These are phyloP conservation scores for Harpagifer antarcticus DNA, from an alignment of 2,797 vertebrate genomes.

Conservation along the genomic window DNA sequence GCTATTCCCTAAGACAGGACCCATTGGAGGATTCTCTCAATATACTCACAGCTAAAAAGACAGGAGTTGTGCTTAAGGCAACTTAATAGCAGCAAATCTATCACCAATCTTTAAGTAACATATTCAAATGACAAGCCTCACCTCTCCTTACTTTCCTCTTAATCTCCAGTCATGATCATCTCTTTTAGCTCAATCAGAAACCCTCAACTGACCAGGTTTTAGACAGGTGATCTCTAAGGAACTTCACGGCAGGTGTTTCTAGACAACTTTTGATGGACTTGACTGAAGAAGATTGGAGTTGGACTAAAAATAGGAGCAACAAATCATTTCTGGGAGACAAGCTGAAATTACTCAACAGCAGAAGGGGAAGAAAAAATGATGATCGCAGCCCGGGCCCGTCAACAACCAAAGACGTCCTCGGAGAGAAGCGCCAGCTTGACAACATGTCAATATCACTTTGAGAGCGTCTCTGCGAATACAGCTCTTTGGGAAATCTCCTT, in stretches of 20 bases:
- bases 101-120: conserved; percentile 46
- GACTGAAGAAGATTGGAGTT: conserved; percentile 75
- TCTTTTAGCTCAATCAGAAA: conserved; percentile 66
- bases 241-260: conserved; percentile 81
- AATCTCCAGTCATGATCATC: conserved; percentile 58
- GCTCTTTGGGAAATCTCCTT: conserved; percentile 88
- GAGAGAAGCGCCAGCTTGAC: conserved; percentile 86
- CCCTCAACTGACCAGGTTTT: conserved; percentile 63
- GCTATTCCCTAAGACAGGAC: conserved; percentile 21
- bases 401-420: conserved; percentile 83
- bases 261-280: conserved; percentile 81
- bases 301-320: conserved; percentile 86
- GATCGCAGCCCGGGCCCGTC: conserved; percentile 83
- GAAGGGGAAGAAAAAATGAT: conserved; percentile 75
- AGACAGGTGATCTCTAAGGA: conserved; percentile 80
- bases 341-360: conserved; percentile 84
- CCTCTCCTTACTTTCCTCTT: conserved; percentile 45
- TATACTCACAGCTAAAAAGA: conserved; percentile 32
- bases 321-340: conserved; percentile 84
- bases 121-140: conserved; percentile 54
- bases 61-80: conserved; percentile 37
- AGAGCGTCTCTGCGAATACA: conserved; percentile 79
- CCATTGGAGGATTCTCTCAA: conserved; percentile 21
- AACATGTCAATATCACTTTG: conserved; percentile 90
- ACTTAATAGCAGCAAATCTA: conserved; percentile 28